phyloP scores from a whole-genome alignment of 64 coral and sea anemone species.

The Orbicella faveolata region DNA sequence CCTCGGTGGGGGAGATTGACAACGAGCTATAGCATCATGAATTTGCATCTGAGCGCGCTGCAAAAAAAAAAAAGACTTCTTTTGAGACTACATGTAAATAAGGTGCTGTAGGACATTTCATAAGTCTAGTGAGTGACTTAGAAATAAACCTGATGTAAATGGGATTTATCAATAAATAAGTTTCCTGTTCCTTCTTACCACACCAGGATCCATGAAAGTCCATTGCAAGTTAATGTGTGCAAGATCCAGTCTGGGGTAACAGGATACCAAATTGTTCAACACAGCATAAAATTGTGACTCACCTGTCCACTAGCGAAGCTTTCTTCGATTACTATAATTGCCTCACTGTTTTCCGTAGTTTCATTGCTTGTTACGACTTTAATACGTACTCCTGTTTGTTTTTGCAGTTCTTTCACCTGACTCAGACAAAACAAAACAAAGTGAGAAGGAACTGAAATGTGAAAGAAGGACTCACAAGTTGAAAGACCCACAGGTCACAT shows the following conservation, averaged over 20 bases:
- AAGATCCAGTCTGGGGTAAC: too few species aligned
- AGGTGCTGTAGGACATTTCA: not conserved
- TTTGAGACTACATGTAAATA: not conserved
- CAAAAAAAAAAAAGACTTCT: not conserved
- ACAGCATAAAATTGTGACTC: not conserved
- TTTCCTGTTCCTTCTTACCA: too few species aligned
- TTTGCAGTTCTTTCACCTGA: slow-evolving; percentile 64
- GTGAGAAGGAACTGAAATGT: not conserved
- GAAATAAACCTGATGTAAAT: too few species aligned
- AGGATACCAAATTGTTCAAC: too few species aligned
- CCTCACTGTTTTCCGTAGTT: slow-evolving; percentile 50
- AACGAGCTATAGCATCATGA: slow-evolving; percentile 34
- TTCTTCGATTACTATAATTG: slow-evolving; percentile 62
- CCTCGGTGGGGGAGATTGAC: slow-evolving; percentile 28
- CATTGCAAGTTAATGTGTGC: too few species aligned
- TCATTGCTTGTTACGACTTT: slow-evolving; percentile 49
- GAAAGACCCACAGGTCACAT: too few species aligned
- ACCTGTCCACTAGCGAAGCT: slow-evolving; percentile 76
- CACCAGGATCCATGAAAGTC: too few species aligned
- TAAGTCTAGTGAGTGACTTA: too few species aligned
- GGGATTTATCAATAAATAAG: too few species aligned
- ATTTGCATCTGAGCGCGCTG: slow-evolving; percentile 44
- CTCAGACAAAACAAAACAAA: not conserved
- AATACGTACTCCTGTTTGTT: slow-evolving; percentile 62
- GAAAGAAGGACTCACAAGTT: too few species aligned